Conservation (phyloP, 2,113 vertebrate genomes). For the Cyanistes caeruleus region DNA sequence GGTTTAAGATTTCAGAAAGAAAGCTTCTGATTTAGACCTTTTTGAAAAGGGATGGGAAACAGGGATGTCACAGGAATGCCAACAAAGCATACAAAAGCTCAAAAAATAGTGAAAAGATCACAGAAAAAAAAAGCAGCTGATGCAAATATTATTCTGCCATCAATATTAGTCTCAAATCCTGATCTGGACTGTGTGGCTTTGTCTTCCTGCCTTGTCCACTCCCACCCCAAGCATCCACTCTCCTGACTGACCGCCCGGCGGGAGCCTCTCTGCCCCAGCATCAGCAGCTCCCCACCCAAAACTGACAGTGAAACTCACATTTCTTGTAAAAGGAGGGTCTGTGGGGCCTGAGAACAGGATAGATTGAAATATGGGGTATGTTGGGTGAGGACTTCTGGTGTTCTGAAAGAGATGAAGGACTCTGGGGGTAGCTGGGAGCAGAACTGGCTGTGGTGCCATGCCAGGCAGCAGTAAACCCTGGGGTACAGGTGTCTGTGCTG, state of each 20-base stretch:
- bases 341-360: neutral
- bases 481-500: no score
- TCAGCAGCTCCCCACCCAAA: neutral
- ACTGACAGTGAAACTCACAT: neutral
- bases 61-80: neutral
- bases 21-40: neutral
- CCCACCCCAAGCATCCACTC: neutral
- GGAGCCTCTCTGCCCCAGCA: neutral
- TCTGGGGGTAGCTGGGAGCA: neutral
- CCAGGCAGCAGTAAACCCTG: neutral
- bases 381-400: accelerated
- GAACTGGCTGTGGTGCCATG: neutral
- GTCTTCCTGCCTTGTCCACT: neutral
- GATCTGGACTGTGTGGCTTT: neutral
- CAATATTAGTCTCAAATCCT: neutral
- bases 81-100: neutral
- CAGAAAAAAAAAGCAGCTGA: neutral
- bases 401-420: neutral
- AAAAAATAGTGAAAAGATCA: neutral
- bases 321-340: neutral
- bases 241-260: accelerated
- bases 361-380: neutral
- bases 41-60: neutral
- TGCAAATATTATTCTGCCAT: neutral
- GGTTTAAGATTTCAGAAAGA: neutral